phyloP scores from a whole-genome alignment of 2,113 vertebrate genomes.

The Prunella himalayana region DNA sequence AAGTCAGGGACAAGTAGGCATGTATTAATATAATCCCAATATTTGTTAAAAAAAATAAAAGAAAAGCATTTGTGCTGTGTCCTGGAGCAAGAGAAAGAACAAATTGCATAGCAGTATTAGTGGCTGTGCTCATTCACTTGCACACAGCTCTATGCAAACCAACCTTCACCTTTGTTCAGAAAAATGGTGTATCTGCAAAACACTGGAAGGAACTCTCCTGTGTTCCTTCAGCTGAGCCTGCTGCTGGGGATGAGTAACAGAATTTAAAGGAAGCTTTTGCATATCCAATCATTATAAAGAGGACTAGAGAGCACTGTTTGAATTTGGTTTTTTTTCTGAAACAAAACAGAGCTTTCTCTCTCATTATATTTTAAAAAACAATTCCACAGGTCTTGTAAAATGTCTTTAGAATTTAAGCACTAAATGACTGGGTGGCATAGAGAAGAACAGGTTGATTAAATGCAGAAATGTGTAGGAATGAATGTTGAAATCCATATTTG shows the following conservation, averaged over 20 bases:
- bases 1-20: not conserved
- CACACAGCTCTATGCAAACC: not conserved
- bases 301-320: not conserved
- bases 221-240: not conserved
- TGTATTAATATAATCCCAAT: not conserved
- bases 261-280: not conserved
- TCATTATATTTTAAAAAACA: not conserved
- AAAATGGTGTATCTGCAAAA: not conserved
- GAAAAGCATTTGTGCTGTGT: not conserved
- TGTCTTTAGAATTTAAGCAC: not conserved
- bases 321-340: not conserved
- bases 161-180: not conserved
- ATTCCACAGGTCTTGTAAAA: not conserved
- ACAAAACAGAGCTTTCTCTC: not conserved
- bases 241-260: not conserved
- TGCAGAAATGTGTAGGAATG: not conserved
- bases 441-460: not conserved
- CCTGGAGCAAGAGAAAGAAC: not conserved
- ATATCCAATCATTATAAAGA: not conserved
- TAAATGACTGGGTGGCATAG: not conserved
- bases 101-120: not conserved
- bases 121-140: not conserved
- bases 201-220: not conserved
- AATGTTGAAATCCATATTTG: not conserved
- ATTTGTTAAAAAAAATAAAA: not conserved